These are phyloP conservation scores for Mallotus villosus DNA, from an alignment of 2,797 vertebrate genomes.

Conservation along the genomic window DNA sequence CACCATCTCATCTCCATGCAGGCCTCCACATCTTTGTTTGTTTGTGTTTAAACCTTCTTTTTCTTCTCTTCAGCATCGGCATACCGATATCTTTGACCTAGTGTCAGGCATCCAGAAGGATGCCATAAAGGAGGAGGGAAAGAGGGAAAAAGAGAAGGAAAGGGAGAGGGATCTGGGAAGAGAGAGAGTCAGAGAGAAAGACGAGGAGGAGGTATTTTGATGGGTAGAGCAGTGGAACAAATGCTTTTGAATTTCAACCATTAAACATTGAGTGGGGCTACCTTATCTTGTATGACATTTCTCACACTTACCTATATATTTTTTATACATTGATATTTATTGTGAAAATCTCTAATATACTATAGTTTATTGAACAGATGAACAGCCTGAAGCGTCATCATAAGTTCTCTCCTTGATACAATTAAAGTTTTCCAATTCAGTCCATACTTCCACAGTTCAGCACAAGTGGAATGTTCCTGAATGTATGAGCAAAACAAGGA, in stretches of 20 bases:
- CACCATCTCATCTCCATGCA: constrained; percentile 5
- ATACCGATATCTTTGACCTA: constrained; percentile 78
- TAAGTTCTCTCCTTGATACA: too few relatives aligned
- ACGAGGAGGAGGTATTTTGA: constrained; percentile 68
- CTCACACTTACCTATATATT: neutral
- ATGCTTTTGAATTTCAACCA: constrained; percentile 60
- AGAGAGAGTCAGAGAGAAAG: constrained; percentile 56
- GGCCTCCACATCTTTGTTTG: neutral
- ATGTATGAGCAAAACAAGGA: neutral
- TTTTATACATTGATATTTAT: too few relatives aligned
- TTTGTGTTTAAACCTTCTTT: constrained; percentile 34
- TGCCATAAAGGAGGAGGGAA: constrained; percentile 64
- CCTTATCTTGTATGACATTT: neutral
- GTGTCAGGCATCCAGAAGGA: constrained; percentile 75
- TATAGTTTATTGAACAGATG: too few relatives aligned
- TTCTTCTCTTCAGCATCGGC: constrained; percentile 56
- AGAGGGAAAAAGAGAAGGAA: constrained; percentile 57
- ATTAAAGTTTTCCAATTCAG: too few relatives aligned
- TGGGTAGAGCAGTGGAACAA: constrained; percentile 30
- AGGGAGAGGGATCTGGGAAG: constrained; percentile 59
- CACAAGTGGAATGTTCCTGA: too few relatives aligned
- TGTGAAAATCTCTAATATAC: too few relatives aligned
- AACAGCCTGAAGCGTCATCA: too few relatives aligned
- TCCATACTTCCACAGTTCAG: too few relatives aligned
- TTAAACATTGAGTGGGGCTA: constrained; percentile 8